Evolutionary conservation across 92 coral and sea anemone species (phyloP).

Genomic region (Muricea muricata): DNA sequence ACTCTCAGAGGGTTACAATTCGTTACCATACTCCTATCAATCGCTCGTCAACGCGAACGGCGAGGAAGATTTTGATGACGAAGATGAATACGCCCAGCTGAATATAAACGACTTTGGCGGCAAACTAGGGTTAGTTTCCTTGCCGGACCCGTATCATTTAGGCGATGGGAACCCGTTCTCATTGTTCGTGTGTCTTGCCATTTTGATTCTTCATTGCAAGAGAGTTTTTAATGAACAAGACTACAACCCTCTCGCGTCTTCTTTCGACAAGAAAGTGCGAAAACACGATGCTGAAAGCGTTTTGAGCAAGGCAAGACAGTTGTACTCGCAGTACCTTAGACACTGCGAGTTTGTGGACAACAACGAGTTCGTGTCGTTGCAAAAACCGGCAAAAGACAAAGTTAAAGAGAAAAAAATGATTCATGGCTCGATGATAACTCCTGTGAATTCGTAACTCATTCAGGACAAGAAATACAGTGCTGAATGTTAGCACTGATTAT

Average conservation of each 20-base stretch:
- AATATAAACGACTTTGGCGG: conserved; percentile 35
- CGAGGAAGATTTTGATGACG: conserved; percentile 59
- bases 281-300: conserved; percentile 85
- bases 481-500: background rate
- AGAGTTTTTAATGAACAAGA: conserved; percentile 83
- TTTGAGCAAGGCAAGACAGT: conserved; percentile 75
- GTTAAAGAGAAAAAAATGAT: background rate
- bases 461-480: conserved; percentile 6
- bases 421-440: conserved; percentile 39
- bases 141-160: conserved; percentile 89
- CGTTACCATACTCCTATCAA: conserved; percentile 42
- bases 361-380: conserved; percentile 57
- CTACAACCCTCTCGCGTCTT: conserved; percentile 94
- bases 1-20: conserved; percentile 49
- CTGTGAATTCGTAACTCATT: conserved; percentile 5
- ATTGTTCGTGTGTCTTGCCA: conserved; percentile 86
- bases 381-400: conserved; percentile 3
- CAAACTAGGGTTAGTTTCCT: conserved; percentile 60
- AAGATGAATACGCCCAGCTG: conserved; percentile 34
- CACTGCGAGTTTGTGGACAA: conserved; percentile 61
- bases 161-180: conserved; percentile 95
- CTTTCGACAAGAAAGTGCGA: conserved; percentile 92
- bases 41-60: conserved; percentile 16
- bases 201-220: conserved; percentile 83
- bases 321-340: conserved; percentile 79